A percentile compares a stretch with the other conserved stretches of the same genome.
Conservation (phyloP, 1,140 invertebrate species). For the Brachionus rubens region DNA sequence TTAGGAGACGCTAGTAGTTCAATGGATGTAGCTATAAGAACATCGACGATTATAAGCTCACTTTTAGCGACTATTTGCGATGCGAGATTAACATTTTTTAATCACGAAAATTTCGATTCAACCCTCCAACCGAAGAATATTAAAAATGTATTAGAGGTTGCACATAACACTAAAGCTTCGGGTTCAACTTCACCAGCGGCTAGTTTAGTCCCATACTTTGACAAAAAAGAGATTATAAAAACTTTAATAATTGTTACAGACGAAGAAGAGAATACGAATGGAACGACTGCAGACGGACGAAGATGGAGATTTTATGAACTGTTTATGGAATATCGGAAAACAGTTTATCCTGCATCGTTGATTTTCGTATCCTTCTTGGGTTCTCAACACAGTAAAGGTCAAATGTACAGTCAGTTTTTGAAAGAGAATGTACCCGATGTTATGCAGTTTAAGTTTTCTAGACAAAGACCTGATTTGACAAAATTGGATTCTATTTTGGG, state of each 20-base stretch:
- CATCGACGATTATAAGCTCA: slow-evolving; percentile 56
- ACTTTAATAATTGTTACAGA: slow-evolving; percentile 59
- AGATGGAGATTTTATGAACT: slow-evolving; percentile 51
- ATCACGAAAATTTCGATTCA: slow-evolving; percentile 50
- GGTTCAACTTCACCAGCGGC: slow-evolving; percentile 55
- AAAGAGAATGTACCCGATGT: slow-evolving; percentile 50
- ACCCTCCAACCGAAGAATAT: slow-evolving; percentile 52
- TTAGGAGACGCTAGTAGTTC: slow-evolving; percentile 56
- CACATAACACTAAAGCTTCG: slow-evolving; percentile 51
- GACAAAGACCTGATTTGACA: slow-evolving; percentile 54
- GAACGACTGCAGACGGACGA: slow-evolving; percentile 20
- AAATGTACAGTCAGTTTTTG: slow-evolving; percentile 51
- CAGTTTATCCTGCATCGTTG: slow-evolving; percentile 55
- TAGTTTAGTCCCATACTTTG: slow-evolving; percentile 54
- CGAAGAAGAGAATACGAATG: slow-evolving; percentile 56
- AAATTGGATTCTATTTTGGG: slow-evolving; percentile 58
- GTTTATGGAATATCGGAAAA: slow-evolving; percentile 55
- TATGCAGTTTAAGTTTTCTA: slow-evolving; percentile 54
- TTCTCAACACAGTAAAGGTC: slow-evolving; percentile 52
- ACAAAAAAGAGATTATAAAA: slow-evolving; percentile 54
- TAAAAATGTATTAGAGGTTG: slow-evolving; percentile 54
- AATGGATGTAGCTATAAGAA: slow-evolving; percentile 57
- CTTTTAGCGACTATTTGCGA: slow-evolving; percentile 54
- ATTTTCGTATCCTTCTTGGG: slow-evolving; percentile 58
- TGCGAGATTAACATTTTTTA: slow-evolving; percentile 57